Base-by-base conservation (phyloP, 2,113 vertebrate genomes). In the Gasterosteus aculeatus region DNA sequence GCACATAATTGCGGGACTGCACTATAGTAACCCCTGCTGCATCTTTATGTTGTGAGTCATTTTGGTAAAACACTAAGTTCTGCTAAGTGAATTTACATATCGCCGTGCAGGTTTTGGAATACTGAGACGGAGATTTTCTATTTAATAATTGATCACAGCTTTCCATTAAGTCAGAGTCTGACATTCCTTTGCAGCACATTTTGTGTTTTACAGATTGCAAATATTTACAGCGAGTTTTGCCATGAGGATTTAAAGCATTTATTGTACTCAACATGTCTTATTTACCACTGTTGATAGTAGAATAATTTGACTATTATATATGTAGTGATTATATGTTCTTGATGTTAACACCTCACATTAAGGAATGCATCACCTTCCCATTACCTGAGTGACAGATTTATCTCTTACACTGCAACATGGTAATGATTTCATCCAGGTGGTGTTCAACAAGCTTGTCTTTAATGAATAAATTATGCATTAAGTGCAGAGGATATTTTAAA, bases 391-490 rank as follows among this genome's bases (percentile, higher is more conserved):
- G 12, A 41, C 53, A 18, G 14, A 65, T 31, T 53, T 11, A 63
- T 57, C 18, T 57, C 31, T 63, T 54, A 56, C 61, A 59, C 53
- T 29, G 2, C n/a, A 29, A 66, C 42, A 54, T 14, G 26, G 33
- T 15, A 56, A 31, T 59, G 44, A 35, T 41, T 61, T 38, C 5
- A 26, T 26, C 29, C 62, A 31, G 66, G 49, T 39, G 22, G 26
- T 35, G 46, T 47, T 42, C 54, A 54, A 72, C 75, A 33, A 70
- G 41, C 19, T 29, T 4, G 15, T 59, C 62, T 79, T 82, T 81
- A 75, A 84, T 77, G 54, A 79, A 83, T 74, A 72, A 35, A 74
- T 85, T 69, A 81, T 56, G 1, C 14, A 29, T 35, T n/a, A 54
- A 9, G n/a, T 7, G 29, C 39, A 39, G 33, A 62, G 47, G 64